Base-by-base conservation (phyloP, 2,888 invertebrate genomes). In the Caprella mutica region DNA sequence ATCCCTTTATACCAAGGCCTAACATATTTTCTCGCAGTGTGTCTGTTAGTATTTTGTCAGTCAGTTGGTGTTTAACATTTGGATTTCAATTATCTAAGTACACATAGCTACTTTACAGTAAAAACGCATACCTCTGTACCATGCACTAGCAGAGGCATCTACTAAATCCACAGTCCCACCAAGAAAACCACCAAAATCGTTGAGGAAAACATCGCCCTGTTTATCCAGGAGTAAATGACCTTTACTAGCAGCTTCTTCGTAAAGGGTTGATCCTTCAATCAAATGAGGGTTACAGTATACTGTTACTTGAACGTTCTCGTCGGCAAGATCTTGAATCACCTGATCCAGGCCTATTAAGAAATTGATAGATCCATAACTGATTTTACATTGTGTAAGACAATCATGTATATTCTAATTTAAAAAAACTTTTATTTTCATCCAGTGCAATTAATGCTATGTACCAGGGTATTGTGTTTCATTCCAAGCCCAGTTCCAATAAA, bases 121-220 rank as follows among this genome's bases (percentile, higher is more conserved):
- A 19, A 19, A 21, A 19, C 52, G 17, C n/a, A n/a, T 6, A 40
- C 56, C 43, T 50, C 64, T 54, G 52, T 67, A 76, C 75, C 75
- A 74, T 26, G 69, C 51, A 0, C 65, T 65, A 0, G 74, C 72
- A 3, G 68, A 66, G 5, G 67, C 57, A 59, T 72, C 71, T 6
- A 73, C 71, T 14, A 74, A 66, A 60, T 76, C 74, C 3, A 77
- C 56, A 8, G 67, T 68, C 6, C 65, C 67, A 0, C 62, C 65
- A 39, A 59, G 21, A 43, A 67, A 68, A 5, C 66, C 64, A 1
- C 68, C 68, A 42, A 68, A 67, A 52, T 68, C 67, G 51, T 67
- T 66, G 9, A 59, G 38, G 55, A 60, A 67, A 12, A 64, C 60
- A 17, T 65, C 52, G 14, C 65, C 59, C 1, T 43, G 29, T 23